phyloP scores from a whole-genome alignment of 2,797 vertebrate genomes.

The Melanotaenia parkinsoni region DNA sequence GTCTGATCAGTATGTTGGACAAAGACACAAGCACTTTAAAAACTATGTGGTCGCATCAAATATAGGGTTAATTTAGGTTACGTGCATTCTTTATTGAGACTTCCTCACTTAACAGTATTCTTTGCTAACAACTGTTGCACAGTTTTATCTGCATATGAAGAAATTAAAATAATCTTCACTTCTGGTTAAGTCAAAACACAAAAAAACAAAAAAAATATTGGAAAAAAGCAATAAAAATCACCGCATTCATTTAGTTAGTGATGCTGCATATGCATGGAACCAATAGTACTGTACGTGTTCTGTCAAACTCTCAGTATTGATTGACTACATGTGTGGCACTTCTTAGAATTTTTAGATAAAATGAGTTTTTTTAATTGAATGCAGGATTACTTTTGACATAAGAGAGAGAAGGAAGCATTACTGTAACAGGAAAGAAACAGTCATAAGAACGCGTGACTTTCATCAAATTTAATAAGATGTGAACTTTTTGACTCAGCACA shows the following conservation, averaged over 20 bases:
- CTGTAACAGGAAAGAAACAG: constrained; percentile 34
- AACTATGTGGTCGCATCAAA: background rate
- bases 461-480: constrained; percentile 61
- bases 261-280: background rate
- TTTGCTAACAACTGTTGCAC: background rate
- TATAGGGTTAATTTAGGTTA: background rate
- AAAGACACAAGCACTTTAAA: background rate
- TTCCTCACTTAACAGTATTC: background rate
- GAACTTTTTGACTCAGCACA: constrained; percentile 66
- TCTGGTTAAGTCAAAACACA: background rate
- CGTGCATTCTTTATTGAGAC: background rate
- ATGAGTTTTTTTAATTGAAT: background rate
- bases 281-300: background rate
- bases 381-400: background rate
- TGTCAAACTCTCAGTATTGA: background rate
- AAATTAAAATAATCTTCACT: background rate
- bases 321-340: background rate
- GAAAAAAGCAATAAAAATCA: background rate
- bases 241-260: background rate
- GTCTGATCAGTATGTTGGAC: background rate
- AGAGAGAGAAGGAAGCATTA: background rate
- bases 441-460: constrained; percentile 54
- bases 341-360: background rate
- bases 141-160: background rate
- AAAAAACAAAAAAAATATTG: background rate